Percentiles rank a stretch among this genome's conserved stretches.
Conservation (phyloP, 2,113 vertebrate species). For the Anguilla japonica region DNA sequence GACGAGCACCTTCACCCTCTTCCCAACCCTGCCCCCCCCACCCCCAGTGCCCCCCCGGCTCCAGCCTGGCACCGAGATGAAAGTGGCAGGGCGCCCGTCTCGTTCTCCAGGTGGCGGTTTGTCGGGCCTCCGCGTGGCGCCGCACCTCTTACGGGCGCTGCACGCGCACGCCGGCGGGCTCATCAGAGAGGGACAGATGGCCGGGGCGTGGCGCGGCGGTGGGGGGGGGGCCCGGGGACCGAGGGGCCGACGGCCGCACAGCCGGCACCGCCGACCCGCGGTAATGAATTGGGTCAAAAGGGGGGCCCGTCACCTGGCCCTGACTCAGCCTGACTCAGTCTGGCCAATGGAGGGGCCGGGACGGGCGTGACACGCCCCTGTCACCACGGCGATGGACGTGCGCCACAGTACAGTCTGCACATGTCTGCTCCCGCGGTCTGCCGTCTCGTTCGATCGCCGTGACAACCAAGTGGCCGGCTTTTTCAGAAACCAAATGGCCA, state of each 20-base stretch:
- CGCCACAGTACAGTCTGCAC: neutral
- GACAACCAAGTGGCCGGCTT: neutral
- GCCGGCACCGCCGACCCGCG: neutral
- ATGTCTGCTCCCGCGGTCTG: neutral
- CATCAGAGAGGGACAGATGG: conserved; percentile 9
- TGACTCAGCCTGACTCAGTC: neutral
- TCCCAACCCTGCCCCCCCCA: too few relatives aligned
- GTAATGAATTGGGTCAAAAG: neutral
- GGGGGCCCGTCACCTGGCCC: neutral
- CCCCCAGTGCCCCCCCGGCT: neutral
- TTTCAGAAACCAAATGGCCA: neutral
- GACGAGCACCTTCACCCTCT: too few relatives aligned
- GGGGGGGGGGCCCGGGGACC: neutral
- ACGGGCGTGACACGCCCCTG: neutral
- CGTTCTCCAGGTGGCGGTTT: conserved; percentile 12
- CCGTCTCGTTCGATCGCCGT: neutral
- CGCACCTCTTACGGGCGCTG: neutral
- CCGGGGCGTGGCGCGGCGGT: neutral
- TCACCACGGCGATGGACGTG: neutral
- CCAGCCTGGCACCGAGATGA: neutral
- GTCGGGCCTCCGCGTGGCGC: neutral
- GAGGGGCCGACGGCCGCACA: neutral
- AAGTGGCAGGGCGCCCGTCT: neutral
- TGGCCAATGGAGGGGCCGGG: too few relatives aligned
- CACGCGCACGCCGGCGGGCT: too few relatives aligned